phyloP scores from a whole-genome alignment of 2,797 vertebrate species.

The Manis crassicaudata region DNA sequence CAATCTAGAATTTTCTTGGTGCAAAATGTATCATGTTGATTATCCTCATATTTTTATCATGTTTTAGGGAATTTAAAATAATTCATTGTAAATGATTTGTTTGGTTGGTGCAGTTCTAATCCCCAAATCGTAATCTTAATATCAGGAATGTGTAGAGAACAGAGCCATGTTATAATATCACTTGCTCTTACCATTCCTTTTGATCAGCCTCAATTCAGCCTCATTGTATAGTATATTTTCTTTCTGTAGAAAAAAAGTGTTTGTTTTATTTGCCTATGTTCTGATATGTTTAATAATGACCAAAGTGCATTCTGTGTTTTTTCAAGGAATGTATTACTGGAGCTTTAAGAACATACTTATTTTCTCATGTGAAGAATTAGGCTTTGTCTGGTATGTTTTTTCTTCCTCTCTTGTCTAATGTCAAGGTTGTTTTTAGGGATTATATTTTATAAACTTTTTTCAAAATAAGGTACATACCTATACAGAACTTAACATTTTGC shows the following conservation, averaged over 20 bases:
- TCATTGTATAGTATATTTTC: conserved; percentile 85
- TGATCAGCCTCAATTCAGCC: conserved; percentile 67
- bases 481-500: conserved; percentile 88
- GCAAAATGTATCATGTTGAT: conserved; percentile 68
- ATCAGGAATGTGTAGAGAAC: conserved; percentile 70
- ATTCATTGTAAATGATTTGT: conserved; percentile 67
- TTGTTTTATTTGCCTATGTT: conserved; percentile 87
- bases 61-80: conserved; percentile 66
- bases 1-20: conserved; percentile 69
- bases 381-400: conserved; percentile 83
- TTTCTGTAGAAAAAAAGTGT: conserved; percentile 84
- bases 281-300: conserved; percentile 89
- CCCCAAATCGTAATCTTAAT: conserved; percentile 55
- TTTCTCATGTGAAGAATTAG: conserved; percentile 87
- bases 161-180: conserved; percentile 41
- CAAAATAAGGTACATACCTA: conserved; percentile 87
- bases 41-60: conserved; percentile 67
- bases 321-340: conserved; percentile 90
- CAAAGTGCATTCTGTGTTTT: conserved; percentile 94
- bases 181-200: conserved; percentile 69
- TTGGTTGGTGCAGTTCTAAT: conserved; percentile 72
- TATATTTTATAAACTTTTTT: conserved; percentile 88
- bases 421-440: conserved; percentile 86
- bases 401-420: conserved; percentile 84
- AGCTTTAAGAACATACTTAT: conserved; percentile 89